Percentiles rank a stretch among this genome's conserved stretches.
Conservation (phyloP, 2,797 vertebrate species). For the Scomberomorus guttatus region DNA sequence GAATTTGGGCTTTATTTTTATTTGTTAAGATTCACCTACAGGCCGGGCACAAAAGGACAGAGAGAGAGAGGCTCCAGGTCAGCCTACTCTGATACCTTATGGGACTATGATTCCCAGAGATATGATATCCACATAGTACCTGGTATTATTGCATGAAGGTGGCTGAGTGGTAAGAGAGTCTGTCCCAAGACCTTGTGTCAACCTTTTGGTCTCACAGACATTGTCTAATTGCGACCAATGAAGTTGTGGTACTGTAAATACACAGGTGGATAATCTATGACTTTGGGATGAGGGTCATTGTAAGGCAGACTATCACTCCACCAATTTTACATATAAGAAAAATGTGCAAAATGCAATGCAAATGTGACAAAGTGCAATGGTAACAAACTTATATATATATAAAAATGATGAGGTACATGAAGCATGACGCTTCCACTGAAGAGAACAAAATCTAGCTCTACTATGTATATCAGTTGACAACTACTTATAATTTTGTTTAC, state of each 20-base stretch:
- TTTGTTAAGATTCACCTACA: constrained; percentile 18
- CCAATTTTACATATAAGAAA: no score
- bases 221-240: neutral
- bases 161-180: constrained; percentile 26
- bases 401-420: no score
- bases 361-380: no score
- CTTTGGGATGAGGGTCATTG: neutral
- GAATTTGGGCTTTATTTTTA: constrained; percentile 27
- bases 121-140: neutral
- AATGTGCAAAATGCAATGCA: no score
- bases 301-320: neutral
- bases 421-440: no score
- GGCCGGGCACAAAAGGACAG: constrained; percentile 14
- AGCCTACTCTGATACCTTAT: constrained; percentile 9
- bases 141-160: constrained; percentile 23
- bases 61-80: constrained; percentile 20
- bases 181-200: constrained; percentile 14
- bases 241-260: neutral
- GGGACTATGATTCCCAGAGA: constrained; percentile 7
- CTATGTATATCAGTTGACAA: no score
- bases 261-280: neutral
- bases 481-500: no score
- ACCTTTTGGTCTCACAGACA: neutral
- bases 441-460: no score
- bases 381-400: no score